Evolutionary conservation across 2,888 invertebrate genomes (phyloP).

Genomic region (Nomada ruficornis): DNA sequence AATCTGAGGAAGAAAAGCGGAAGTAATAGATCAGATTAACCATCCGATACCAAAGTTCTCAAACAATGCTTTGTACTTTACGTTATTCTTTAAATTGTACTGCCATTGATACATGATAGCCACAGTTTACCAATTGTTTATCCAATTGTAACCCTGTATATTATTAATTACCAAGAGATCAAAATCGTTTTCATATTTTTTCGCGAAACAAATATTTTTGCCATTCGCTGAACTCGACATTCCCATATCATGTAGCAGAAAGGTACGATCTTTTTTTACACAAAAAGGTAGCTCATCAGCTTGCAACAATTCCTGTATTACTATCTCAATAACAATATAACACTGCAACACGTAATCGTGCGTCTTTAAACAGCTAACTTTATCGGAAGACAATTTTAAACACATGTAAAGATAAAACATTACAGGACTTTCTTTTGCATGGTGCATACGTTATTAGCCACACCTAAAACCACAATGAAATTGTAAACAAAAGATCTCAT

Average conservation of each 20-base stretch:
- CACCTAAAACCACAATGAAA: constrained; percentile 13
- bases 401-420: background rate
- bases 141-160: background rate
- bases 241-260: no score
- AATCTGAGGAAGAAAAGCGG: constrained; percentile 52
- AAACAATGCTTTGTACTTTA: constrained; percentile 16
- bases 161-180: background rate
- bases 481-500: constrained; percentile 17
- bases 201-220: background rate
- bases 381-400: background rate
- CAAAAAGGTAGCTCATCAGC: no score
- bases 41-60: constrained; percentile 32
- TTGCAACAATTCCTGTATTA: no score
- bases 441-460: background rate
- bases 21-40: constrained; percentile 51
- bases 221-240: no score
- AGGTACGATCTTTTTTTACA: no score
- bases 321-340: no score
- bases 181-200: background rate
- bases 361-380: no score
- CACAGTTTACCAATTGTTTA: background rate
- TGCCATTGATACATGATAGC: background rate
- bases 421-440: background rate
- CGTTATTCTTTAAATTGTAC: background rate
- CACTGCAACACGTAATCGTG: no score